Base-by-base conservation (phyloP, 1,140 invertebrate genomes). In the Pseudomyrmex gracilis region DNA sequence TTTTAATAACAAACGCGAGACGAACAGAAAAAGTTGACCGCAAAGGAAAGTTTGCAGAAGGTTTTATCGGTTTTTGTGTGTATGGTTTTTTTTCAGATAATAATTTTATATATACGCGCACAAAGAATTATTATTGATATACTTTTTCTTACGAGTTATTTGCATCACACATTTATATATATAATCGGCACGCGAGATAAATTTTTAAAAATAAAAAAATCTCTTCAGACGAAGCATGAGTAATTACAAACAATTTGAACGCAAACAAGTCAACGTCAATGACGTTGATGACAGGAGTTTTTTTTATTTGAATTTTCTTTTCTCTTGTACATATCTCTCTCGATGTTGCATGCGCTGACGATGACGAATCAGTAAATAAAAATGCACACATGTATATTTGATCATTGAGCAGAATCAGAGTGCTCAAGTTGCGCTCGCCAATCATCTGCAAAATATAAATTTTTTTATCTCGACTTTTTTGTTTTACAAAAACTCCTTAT, bases 301-400 rank as follows among this genome's bases (percentile, higher is more conserved):
- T 15, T 58, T 73, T 82, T 76, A 4, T 63, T 84, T 70, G n/a
- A n/a, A n/a, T n/a, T n/a, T n/a, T n/a, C n/a, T n/a, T n/a, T n/a
- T n/a, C n/a, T 12, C 3, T 70, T n/a, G 20, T 58, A 61, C 60
- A 43, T 51, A 20, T 76, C 43, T 61, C 73, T 15, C 55, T 84
- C 13, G 34, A 51, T 22, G 71, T 84, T 87, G 85, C 82, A 84
- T 87, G 82, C n/a, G 51, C 20, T 84, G 84, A 87, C 57, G 68
- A 80, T 61, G 57, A 87, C 63, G 10, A 87, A 87, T 87, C 82
- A 84, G 73, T 87, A 87, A 34, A 87, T 87, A 84, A 87, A 84
- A 87, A 87, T 80, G 82, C 74, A 87, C 74, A 68, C 74, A 57
- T 86, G 22, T 57, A 86, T 73, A 34, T 64, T 87, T 87, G n/a